Conservation (phyloP, 2,113 vertebrate genomes). For the Gobius niger region DNA sequence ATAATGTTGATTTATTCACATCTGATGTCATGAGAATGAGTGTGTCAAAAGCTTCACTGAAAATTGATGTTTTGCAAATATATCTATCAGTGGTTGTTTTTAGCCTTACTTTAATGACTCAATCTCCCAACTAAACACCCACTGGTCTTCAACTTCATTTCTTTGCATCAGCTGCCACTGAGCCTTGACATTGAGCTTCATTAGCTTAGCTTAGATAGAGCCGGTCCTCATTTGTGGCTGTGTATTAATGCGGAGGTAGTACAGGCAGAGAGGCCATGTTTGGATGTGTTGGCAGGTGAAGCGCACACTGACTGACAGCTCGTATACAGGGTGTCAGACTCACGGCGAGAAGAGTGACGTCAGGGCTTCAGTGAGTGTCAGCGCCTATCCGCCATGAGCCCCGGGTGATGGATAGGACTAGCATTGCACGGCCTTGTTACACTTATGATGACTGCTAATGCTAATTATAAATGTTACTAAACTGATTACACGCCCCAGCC, state of each 20-base stretch:
- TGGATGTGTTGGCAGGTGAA: constrained; percentile 30
- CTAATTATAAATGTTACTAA: constrained; percentile 7
- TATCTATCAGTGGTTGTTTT: too few relatives aligned
- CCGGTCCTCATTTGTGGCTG: constrained; percentile 13
- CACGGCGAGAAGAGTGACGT: constrained; percentile 36
- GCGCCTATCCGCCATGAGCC: constrained; percentile 13
- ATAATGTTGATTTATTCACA: too few relatives aligned
- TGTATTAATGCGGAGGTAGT: not conserved
- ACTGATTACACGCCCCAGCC: too few relatives aligned
- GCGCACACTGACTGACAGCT: constrained; percentile 36
- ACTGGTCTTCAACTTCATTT: too few relatives aligned
- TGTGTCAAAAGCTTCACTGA: too few relatives aligned
- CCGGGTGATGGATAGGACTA: constrained; percentile 14
- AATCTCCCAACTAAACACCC: too few relatives aligned
- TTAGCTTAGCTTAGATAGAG: constrained; percentile 6
- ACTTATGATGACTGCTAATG: constrained; percentile 1
- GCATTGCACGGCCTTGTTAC: constrained; percentile 18
- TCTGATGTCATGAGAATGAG: too few relatives aligned
- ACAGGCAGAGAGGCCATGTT: constrained; percentile 16
- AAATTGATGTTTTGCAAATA: too few relatives aligned
- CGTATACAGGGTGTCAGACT: constrained; percentile 37
- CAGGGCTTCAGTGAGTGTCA: constrained; percentile 23
- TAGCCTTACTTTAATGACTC: too few relatives aligned
- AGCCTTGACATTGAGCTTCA: not conserved
- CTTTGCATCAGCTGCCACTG: too few relatives aligned